A percentile compares a stretch with the other conserved stretches of the same genome.
Conservation (phyloP, 2,888 invertebrate species). For the Apeira syringaria region DNA sequence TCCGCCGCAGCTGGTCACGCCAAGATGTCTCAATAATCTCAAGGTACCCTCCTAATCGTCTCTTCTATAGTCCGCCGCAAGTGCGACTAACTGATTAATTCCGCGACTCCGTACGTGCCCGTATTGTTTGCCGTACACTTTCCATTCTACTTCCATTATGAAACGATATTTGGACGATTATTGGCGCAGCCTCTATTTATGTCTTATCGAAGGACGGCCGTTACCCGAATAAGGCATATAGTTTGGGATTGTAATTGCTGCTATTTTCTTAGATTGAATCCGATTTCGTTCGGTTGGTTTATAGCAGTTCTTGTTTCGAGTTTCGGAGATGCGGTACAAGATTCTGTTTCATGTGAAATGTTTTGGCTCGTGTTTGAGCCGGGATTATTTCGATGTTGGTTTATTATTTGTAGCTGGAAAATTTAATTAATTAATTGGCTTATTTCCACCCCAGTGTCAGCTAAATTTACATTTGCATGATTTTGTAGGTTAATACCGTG, state of each 20-base stretch:
- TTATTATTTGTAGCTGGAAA: slow-evolving; percentile 46
- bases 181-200: slow-evolving; percentile 66
- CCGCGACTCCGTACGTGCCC: slow-evolving; percentile 72
- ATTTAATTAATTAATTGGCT: slow-evolving; percentile 62
- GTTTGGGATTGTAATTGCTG: slow-evolving; percentile 72
- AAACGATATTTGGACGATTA: slow-evolving; percentile 74
- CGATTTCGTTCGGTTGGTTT: slow-evolving; percentile 36
- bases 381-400: slow-evolving; percentile 41
- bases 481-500: slow-evolving; percentile 17
- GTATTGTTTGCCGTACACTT: slow-evolving; percentile 74
- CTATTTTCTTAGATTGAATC: slow-evolving; percentile 71
- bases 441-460: slow-evolving; percentile 36
- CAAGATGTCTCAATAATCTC: slow-evolving; percentile 82
- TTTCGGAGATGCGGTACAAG: slow-evolving; percentile 21
- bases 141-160: slow-evolving; percentile 68
- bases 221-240: slow-evolving; percentile 60
- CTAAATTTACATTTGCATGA: slow-evolving; percentile 26
- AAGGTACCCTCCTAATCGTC: slow-evolving; percentile 81
- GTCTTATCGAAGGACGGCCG: slow-evolving; percentile 63
- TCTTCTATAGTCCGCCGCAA: slow-evolving; percentile 78
- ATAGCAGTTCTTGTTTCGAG: slow-evolving; percentile 53
- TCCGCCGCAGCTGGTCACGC: slow-evolving; percentile 76
- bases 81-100: slow-evolving; percentile 83
- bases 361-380: slow-evolving; percentile 48
- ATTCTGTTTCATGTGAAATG: slow-evolving; percentile 23